These are phyloP conservation scores for Melospiza melodia DNA, from an alignment of 2,113 vertebrate genomes.

Conservation along the genomic window DNA sequence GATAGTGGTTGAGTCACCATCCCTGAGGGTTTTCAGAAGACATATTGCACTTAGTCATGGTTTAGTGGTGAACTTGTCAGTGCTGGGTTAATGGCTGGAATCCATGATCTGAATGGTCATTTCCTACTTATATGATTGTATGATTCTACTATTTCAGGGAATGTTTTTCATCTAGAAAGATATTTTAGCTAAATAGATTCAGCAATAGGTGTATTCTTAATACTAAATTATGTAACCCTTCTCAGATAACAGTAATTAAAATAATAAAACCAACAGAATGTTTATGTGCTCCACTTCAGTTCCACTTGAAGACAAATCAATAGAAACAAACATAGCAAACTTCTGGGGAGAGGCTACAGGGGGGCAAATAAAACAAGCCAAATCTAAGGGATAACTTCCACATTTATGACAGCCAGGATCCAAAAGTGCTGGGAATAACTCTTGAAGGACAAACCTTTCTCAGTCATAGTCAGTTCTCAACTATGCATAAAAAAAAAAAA, in stretches of 20 bases:
- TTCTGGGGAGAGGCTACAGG: fast-evolving
- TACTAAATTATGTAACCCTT: not conserved
- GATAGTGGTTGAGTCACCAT: not conserved
- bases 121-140: not conserved
- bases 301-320: not conserved
- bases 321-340: not conserved
- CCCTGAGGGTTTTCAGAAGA: not conserved
- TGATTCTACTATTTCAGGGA: not conserved
- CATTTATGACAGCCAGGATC: not conserved
- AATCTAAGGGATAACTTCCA: not conserved
- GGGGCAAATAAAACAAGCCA: not conserved
- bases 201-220: not conserved
- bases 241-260: not conserved
- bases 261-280: not conserved
- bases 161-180: not conserved
- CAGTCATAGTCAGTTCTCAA: not conserved
- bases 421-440: not conserved
- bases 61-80: not conserved
- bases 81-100: not conserved
- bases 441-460: not conserved
- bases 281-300: not conserved
- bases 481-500: not conserved
- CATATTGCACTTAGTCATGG: not conserved
- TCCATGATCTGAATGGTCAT: not conserved
- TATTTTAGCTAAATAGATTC: not conserved